These are phyloP conservation scores for Catocala sponsa DNA, from an alignment of 2,888 invertebrate genomes.

Conservation along the genomic window DNA sequence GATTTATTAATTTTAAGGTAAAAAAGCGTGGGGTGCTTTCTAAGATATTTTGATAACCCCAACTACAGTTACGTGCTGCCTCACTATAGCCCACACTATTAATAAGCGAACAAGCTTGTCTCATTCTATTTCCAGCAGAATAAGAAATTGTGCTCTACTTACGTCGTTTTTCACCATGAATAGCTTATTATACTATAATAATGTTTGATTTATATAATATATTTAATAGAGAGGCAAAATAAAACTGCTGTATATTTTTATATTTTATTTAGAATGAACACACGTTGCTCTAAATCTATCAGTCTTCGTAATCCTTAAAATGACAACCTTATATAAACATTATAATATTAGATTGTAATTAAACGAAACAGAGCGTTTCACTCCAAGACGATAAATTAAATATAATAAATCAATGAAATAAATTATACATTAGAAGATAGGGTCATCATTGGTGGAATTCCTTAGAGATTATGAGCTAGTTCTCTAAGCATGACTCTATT, in stretches of 20 bases:
- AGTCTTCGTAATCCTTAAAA: constrained; percentile 68
- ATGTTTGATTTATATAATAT: neutral
- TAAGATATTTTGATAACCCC: too few species aligned
- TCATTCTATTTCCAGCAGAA: too few species aligned
- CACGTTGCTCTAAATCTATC: constrained; percentile 69
- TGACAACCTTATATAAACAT: constrained; percentile 34
- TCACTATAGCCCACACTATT: too few species aligned
- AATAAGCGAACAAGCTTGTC: too few species aligned
- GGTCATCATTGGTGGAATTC: constrained; percentile 64
- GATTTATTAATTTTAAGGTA: too few species aligned
- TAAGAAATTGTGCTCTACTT: too few species aligned
- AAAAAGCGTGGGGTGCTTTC: too few species aligned
- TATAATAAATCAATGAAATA: constrained; percentile 70
- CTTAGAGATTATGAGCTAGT: constrained; percentile 13
- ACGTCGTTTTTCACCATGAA: too few species aligned
- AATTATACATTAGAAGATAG: constrained; percentile 62
- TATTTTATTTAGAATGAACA: constrained; percentile 63
- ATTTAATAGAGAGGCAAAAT: constrained; percentile 23
- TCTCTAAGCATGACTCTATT: constrained; percentile 47
- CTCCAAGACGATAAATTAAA: constrained; percentile 51
- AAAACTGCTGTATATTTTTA: constrained; percentile 49
- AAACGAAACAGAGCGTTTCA: constrained; percentile 19
- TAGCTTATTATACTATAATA: too few species aligned
- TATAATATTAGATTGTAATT: constrained; percentile 24
- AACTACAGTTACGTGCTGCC: too few species aligned